Evolutionary conservation across 2,888 invertebrate genomes (phyloP).

Genomic region (Villa cingulata): DNA sequence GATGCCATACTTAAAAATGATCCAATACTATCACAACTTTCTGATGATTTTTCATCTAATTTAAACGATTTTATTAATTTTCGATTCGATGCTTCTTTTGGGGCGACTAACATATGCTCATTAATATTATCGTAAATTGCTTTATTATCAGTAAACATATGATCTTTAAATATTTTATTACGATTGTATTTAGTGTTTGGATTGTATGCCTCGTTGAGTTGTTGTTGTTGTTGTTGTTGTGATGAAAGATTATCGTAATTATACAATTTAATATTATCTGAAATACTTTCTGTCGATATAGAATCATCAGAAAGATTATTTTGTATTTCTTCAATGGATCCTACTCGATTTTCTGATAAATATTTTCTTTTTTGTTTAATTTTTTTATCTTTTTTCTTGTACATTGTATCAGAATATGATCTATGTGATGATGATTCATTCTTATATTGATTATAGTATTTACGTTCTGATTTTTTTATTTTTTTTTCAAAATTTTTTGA

Average conservation of each 20-base stretch:
- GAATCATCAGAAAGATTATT: conserved; percentile 26
- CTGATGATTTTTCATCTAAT: conserved; percentile 29
- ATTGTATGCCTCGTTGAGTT: conserved; percentile 32
- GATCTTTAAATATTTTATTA: conserved; percentile 29
- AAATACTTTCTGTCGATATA: conserved; percentile 20
- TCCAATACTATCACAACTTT: conserved; percentile 48
- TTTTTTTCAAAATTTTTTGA: conserved; percentile 28
- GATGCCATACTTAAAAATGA: conserved; percentile 79
- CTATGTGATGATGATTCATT: not conserved
- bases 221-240: too few relatives aligned
- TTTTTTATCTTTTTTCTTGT: conserved; percentile 18
- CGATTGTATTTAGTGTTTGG: conserved; percentile 32
- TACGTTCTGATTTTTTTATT: not conserved
- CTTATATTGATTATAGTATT: too few relatives aligned
- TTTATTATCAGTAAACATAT: conserved; percentile 22
- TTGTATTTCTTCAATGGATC: conserved; percentile 29
- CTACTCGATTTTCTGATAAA: conserved; percentile 33
- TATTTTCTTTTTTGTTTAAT: conserved; percentile 29
- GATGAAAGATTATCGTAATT: conserved; percentile 26
- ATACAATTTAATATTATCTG: conserved; percentile 19
- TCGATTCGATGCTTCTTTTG: conserved; percentile 30
- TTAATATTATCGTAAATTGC: conserved; percentile 16
- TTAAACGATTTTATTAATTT: conserved; percentile 27
- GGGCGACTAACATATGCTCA: conserved; percentile 15
- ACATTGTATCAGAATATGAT: conserved; percentile 1